A percentile compares a stretch with the other conserved stretches of the same genome.
phyloP scores from a whole-genome alignment of 1,140 invertebrate species.

The Bombus ignitus region DNA sequence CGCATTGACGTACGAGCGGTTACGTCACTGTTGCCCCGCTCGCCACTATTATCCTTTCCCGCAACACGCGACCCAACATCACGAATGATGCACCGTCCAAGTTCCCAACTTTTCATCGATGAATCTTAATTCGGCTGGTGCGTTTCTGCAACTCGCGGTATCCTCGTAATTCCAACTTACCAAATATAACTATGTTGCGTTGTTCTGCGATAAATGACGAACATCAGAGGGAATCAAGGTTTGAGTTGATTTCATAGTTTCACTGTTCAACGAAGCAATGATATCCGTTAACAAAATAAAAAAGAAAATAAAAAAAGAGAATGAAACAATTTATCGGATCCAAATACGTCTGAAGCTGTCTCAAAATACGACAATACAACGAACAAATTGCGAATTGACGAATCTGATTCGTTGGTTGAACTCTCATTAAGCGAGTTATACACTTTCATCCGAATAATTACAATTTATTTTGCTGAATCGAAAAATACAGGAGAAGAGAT shows the following conservation, averaged over 20 bases:
- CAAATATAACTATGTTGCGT: no score
- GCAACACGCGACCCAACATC: not conserved
- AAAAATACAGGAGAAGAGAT: not conserved
- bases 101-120: constrained; percentile 8
- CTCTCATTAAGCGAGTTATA: no score
- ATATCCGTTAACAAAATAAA: no score
- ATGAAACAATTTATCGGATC: no score
- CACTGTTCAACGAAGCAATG: not conserved
- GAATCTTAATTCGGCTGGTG: constrained; percentile 20
- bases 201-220: not conserved
- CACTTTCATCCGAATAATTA: no score
- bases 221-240: not conserved
- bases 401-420: not conserved
- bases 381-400: not conserved
- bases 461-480: not conserved
- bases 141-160: no score
- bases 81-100: not conserved
- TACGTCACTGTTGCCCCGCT: not conserved
- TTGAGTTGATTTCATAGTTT: not conserved
- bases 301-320: no score
- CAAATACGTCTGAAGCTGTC: not conserved
- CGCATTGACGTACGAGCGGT: constrained; percentile 14
- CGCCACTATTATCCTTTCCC: not conserved
- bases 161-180: no score
- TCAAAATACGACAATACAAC: no score